phyloP scores from a whole-genome alignment of 2,113 vertebrate genomes.

The Triplophysa rosa region DNA sequence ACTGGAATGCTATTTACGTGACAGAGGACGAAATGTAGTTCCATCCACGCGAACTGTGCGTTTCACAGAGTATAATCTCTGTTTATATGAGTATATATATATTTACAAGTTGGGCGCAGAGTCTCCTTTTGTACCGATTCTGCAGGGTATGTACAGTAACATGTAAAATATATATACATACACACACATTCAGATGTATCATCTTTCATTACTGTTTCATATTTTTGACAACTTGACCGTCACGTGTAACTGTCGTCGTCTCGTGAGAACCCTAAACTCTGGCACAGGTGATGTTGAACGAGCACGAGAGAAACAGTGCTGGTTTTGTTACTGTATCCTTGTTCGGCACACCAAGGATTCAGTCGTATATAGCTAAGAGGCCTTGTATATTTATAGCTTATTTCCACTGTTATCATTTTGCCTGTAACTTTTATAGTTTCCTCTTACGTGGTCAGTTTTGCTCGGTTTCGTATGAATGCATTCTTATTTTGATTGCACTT shows the following conservation, averaged over 20 bases:
- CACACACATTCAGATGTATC: constrained; percentile 54
- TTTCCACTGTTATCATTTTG: constrained; percentile 41
- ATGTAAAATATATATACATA: constrained; percentile 52
- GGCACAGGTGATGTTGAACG: constrained; percentile 43
- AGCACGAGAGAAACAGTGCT: constrained; percentile 42
- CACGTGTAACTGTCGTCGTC: constrained; percentile 52
- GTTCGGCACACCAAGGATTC: constrained; percentile 38
- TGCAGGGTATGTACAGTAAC: constrained; percentile 71
- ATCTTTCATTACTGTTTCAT: constrained; percentile 48
- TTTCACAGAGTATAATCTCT: constrained; percentile 68
- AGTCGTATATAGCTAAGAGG: constrained; percentile 48
- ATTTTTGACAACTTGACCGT: constrained; percentile 51
- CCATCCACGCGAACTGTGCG: constrained; percentile 68
- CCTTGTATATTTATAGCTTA: constrained; percentile 52
- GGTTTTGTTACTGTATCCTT: constrained; percentile 43
- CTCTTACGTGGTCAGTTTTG: constrained; percentile 10
- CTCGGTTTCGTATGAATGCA: constrained; percentile 15
- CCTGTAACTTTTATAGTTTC: constrained; percentile 20
- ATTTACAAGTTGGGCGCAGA: constrained; percentile 71
- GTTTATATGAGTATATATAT: constrained; percentile 79
- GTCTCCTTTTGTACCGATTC: constrained; percentile 81
- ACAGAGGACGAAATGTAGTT: constrained; percentile 85
- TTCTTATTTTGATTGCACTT: constrained; percentile 61
- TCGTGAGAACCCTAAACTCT: constrained; percentile 55
- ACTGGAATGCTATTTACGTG: constrained; percentile 75